phyloP scores from a whole-genome alignment of 2,797 vertebrate genomes.

The Enteromius argenteus region DNA sequence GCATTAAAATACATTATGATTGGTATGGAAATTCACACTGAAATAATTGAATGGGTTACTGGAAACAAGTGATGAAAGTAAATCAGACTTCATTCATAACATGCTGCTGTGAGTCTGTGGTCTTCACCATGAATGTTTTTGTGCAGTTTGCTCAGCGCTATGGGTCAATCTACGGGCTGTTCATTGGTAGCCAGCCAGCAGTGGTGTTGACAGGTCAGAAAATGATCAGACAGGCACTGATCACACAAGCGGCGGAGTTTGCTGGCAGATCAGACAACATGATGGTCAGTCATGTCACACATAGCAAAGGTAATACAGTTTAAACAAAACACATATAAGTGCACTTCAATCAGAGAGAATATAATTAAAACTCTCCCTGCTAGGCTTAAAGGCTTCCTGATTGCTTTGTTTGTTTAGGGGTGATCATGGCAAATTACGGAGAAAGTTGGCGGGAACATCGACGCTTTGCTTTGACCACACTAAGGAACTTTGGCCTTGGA shows the following conservation, averaged over 20 bases:
- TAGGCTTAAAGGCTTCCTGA: neutral
- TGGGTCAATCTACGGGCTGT: constrained; percentile 29
- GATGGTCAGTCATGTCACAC: neutral
- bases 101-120: neutral
- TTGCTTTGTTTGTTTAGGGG: constrained; percentile 33
- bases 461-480: constrained; percentile 50
- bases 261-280: constrained; percentile 9
- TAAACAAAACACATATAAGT: neutral
- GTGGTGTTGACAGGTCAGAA: constrained; percentile 37
- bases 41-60: neutral
- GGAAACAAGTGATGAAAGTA: neutral
- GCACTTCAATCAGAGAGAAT: neutral
- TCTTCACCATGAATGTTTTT: neutral
- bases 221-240: constrained; percentile 17
- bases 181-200: constrained; percentile 33
- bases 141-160: constrained; percentile 23
- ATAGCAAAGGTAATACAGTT: constrained; percentile 9
- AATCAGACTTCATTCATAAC: neutral
- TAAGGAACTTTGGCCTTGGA: constrained; percentile 54
- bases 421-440: constrained; percentile 48
- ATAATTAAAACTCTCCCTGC: neutral
- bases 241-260: constrained; percentile 13
- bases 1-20: neutral
- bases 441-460: constrained; percentile 50
- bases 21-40: too few relatives aligned